Percentiles rank a stretch among this genome's conserved stretches.
phyloP scores from a whole-genome alignment of 2,888 invertebrate species.

The Deilephila elpenor region DNA sequence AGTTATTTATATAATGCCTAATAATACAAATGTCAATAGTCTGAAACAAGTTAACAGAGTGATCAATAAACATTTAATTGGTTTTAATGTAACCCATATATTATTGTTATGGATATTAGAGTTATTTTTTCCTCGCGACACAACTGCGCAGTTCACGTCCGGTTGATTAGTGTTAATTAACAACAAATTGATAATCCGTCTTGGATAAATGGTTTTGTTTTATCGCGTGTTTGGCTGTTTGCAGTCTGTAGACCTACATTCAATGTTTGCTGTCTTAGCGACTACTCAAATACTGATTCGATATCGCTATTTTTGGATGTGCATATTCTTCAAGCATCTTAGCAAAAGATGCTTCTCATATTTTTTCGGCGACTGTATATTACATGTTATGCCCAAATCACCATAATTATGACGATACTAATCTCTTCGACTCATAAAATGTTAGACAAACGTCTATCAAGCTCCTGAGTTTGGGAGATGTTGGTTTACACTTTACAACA shows the following conservation, averaged over 20 bases:
- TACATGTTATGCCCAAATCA: no score
- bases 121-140: conserved; percentile 48
- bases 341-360: neutral
- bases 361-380: no score
- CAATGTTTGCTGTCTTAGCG: neutral
- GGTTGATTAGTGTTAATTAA: conserved; percentile 57
- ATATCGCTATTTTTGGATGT: neutral
- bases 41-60: neutral
- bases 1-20: neutral
- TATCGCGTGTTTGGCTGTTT: conserved; percentile 39
- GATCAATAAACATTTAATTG: conserved; percentile 36
- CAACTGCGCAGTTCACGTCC: conserved; percentile 54
- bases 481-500: no score
- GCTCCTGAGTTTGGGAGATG: no score
- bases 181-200: conserved; percentile 49
- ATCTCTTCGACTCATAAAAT: no score
- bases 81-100: conserved; percentile 39
- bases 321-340: no score
- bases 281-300: neutral
- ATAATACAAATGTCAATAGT: conserved; percentile 1
- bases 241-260: conserved; percentile 3
- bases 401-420: no score
- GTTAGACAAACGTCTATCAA: no score
- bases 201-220: conserved; percentile 46
- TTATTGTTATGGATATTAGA: conserved; percentile 38